Base-by-base conservation (phyloP, 2,113 vertebrate genomes). In the Climacteris rufus region DNA sequence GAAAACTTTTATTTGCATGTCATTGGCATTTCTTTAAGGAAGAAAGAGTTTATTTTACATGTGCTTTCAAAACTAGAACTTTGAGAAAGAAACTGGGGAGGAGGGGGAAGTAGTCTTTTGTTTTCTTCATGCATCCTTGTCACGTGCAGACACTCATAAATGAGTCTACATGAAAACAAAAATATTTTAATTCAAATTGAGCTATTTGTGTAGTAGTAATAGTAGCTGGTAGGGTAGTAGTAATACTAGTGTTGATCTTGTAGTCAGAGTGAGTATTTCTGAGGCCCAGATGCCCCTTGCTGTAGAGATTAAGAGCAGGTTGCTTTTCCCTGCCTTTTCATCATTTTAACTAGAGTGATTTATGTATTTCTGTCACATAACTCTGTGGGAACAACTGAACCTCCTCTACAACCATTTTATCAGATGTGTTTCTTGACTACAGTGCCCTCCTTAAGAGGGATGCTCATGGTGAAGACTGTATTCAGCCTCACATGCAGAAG, bases 1-100 rank as follows among this genome's bases (percentile, higher is more conserved):
- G 31, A 81, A 25, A 76, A 24, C 23, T 89, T 90, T 50, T 82
- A 65, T 81, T 81, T 95, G n/a, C 19, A 31, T 79, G 24, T 88
- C 79, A 68, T 18, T 75, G 64, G 5, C 24, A 72, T 78, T 82
- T 33, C 57, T 75, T 5, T 72, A 35, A 71, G 31, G 54, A 77
- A 89, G 63, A 83, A 90, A 70, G 25, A 12, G 15, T 74, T 71
- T 72, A 23, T 80, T 83, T 84, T 53, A 33, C 8, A 68, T 90
- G 13, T 39, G 12, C n/a, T 89, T 90, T 74, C 37, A 50, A 17
- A 92, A 90, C 50, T 45, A 63, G n/a, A 76, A 63, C 33, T 93
- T 83, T 33, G 40, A 13, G 22, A 81, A 80, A 27, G 60, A 78
- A 83, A 64, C 50, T 6, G 3, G 21, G 13, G 39, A 42, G 8